phyloP scores from a whole-genome alignment of 2,113 vertebrate species.

The Meleagris gallopavo region DNA sequence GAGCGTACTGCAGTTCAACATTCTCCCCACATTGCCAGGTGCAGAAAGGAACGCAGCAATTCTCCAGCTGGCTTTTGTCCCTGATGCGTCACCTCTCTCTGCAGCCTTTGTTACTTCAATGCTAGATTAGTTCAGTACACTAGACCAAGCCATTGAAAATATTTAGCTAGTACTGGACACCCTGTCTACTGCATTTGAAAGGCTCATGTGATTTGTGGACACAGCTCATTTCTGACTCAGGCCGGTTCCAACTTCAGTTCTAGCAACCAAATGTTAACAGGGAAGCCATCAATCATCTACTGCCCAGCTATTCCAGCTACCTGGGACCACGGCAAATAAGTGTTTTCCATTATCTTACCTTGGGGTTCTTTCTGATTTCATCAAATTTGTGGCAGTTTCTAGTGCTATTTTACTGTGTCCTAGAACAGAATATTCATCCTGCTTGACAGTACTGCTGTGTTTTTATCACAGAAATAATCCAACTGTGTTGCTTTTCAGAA shows the following conservation, averaged over 20 bases:
- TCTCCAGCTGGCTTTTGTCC: background rate
- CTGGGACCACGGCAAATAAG: background rate
- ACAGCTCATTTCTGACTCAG: background rate
- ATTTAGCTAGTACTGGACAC: background rate
- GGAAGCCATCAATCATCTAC: background rate
- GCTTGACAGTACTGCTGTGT: background rate
- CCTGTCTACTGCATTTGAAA: background rate
- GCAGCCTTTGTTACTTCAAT: background rate
- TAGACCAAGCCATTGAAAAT: background rate
- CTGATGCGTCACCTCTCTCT: background rate
- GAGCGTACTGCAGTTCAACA: background rate
- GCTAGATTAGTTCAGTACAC: background rate
- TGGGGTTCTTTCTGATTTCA: background rate
- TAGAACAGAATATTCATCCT: background rate
- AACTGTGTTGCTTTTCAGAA: conserved; percentile 41
- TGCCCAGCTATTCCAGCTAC: background rate
- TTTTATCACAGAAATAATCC: background rate
- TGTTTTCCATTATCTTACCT: background rate
- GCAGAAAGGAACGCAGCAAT: background rate
- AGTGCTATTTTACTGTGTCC: background rate
- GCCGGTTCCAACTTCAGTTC: background rate
- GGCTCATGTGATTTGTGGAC: background rate
- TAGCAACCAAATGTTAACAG: background rate
- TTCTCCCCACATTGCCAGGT: background rate
- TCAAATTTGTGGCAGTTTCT: background rate